Evolutionary conservation across 2,113 vertebrate species (phyloP).

Genomic region (Nibea coibor): DNA sequence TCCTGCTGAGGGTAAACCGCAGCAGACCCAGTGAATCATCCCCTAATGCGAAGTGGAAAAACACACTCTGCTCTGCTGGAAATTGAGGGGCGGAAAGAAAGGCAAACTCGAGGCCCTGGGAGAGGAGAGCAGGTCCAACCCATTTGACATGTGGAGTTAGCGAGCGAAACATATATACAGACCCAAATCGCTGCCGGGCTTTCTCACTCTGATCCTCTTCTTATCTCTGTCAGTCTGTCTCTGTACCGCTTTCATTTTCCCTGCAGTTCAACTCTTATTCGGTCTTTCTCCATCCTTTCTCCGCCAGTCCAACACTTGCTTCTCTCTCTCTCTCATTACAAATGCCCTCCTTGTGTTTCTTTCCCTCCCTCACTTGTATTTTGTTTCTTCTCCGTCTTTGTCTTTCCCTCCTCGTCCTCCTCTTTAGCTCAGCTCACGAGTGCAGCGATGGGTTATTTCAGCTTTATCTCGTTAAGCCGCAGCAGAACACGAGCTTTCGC

Average conservation of each 20-base stretch:
- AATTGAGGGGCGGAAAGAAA: conserved; percentile 46
- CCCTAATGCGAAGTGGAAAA: conserved; percentile 63
- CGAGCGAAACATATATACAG: conserved; percentile 44
- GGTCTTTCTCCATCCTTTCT: neutral
- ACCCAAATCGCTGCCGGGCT: conserved; percentile 25
- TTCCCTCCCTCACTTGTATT: neutral
- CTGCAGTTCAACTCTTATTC: conserved; percentile 7
- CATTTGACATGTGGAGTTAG: conserved; percentile 62
- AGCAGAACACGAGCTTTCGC: conserved; percentile 46
- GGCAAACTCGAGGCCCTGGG: conserved; percentile 36
- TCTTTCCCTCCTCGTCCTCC: conserved; percentile 17
- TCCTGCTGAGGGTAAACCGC: conserved; percentile 64
- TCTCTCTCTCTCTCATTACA: neutral
- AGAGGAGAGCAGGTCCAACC: conserved; percentile 49
- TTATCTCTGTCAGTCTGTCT: conserved; percentile 18
- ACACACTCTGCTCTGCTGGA: conserved; percentile 55
- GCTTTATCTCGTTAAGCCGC: conserved; percentile 59
- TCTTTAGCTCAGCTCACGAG: conserved; percentile 30
- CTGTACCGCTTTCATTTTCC: conserved; percentile 3
- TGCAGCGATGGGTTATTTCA: conserved; percentile 29
- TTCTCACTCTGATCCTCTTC: conserved; percentile 43
- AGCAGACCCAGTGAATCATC: conserved; percentile 68
- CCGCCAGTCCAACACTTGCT: neutral
- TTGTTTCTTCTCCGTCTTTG: neutral
- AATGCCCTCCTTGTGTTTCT: neutral